These are phyloP conservation scores for Palythoa grandiflora DNA, from an alignment of 92 coral and sea anemone genomes.

Conservation along the genomic window DNA sequence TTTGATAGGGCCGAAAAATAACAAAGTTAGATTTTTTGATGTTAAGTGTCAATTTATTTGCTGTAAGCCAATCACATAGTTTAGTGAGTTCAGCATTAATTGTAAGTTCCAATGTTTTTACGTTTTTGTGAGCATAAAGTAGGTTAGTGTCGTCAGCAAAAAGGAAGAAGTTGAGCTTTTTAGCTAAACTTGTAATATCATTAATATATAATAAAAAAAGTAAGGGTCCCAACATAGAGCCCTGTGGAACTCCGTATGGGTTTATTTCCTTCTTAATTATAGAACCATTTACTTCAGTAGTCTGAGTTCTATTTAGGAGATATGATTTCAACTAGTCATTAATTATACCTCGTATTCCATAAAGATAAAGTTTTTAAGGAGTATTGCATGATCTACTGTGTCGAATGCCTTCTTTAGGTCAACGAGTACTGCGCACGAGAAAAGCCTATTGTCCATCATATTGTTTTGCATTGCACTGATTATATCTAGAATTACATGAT, in stretches of 20 bases:
- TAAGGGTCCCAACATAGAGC: conserved; percentile 48
- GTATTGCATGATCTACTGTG: conserved; percentile 51
- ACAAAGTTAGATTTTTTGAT: conserved; percentile 22
- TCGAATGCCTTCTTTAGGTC: conserved; percentile 38
- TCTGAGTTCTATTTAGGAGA: conserved; percentile 39
- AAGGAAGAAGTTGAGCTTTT: no score
- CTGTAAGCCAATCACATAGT: conserved; percentile 22
- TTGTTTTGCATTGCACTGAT: not conserved
- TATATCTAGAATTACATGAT: conserved; percentile 50
- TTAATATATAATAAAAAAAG: conserved; percentile 42
- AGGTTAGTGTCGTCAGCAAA: no score
- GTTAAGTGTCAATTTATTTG: conserved; percentile 11
- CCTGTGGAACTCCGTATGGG: conserved; percentile 53
- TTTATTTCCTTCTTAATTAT: conserved; percentile 10
- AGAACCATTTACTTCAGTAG: conserved; percentile 5
- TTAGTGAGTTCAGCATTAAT: conserved; percentile 17
- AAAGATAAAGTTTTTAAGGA: conserved; percentile 44
- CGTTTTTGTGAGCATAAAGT: conserved; percentile 15
- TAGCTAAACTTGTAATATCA: no score
- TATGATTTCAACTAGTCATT: conserved; percentile 48
- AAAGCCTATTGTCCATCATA: not conserved
- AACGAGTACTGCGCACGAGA: conserved; percentile 28
- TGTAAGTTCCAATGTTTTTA: not conserved
- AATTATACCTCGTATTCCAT: conserved; percentile 47
- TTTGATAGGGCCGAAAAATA: no score